Base-by-base conservation (phyloP, 1,140 invertebrate genomes). In the Drosophila navojoa region DNA sequence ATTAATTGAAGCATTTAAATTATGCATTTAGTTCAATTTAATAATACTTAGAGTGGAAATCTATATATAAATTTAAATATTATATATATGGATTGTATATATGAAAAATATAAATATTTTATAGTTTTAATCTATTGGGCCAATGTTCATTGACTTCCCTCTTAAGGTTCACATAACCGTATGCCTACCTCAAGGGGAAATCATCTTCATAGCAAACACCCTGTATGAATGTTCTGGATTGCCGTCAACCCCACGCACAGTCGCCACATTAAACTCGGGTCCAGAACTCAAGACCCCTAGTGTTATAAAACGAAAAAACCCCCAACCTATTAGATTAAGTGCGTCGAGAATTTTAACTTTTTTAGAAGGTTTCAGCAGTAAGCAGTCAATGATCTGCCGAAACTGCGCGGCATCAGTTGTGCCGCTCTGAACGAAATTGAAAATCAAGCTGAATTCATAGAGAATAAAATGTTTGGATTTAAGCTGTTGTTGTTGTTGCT, bases 261-360 rank as follows among this genome's bases (percentile, higher is more conserved):
- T 29, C 9, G 19, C 1, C 4, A 3, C n/a, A 11, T 53, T 15
- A 35, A 53, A 32, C 50, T 32, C 7, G 50, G 4, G 50, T 53
- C 29, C 29, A 53, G 29, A 40, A 44, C 67, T 54, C 40, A 47
- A 45, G 49, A 47, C 49, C 40, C 19, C 58, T 1, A 22, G 7
- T 7, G 11, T 13, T 29, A 52, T 19, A 38, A 27, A 52, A 52
- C 49, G 49, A 64, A 42, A 6, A 32, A 7, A 0, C 32, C 32
- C 6, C 6, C n/a, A 25, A 58, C 27, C 68, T 42, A 5, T 22
- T 59, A 9, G 11, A 4, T 40, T 58, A 40, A n/a, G 11, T 38
- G 22, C 19, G 27, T 15, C 19, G 15, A 29, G 3, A 45, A 69
- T 50, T 47, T 19, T 53, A 25, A 32, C 54, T 10, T 47, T 5